These are phyloP conservation scores for Caenorhabditis wallacei DNA, from an alignment of 2,888 invertebrate species.

Conservation along the genomic window DNA sequence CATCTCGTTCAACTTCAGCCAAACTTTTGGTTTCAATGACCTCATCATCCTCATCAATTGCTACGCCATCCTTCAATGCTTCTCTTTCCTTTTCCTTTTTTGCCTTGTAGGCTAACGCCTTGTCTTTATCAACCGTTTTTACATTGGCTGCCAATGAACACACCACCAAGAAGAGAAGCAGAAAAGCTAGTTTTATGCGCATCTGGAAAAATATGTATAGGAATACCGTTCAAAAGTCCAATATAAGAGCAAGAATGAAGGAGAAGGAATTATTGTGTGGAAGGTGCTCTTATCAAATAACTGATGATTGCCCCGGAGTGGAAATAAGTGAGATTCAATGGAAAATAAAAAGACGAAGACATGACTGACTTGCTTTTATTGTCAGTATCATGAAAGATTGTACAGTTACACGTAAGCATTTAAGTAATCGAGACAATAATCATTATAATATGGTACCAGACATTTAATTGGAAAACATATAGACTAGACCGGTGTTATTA, in stretches of 20 bases:
- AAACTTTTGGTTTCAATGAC: neutral
- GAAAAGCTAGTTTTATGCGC: constrained; percentile 28
- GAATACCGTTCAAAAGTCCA: neutral
- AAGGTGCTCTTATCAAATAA: constrained; percentile 16
- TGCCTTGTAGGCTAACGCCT: neutral
- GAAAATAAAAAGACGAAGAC: neutral
- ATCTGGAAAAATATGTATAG: constrained; percentile 41
- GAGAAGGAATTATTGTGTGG: constrained; percentile 7
- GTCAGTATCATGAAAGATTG: constrained; percentile 15
- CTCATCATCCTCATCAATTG: constrained; percentile 4
- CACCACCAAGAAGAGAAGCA: constrained; percentile 33
- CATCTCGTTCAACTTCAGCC: neutral
- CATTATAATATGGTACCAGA: too few relatives aligned
- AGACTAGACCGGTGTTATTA: too few relatives aligned
- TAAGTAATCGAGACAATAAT: neutral
- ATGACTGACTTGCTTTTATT: constrained; percentile 28
- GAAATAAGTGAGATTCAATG: neutral
- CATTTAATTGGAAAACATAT: too few relatives aligned
- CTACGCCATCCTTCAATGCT: constrained; percentile 14
- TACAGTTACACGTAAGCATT: constrained; percentile 21
- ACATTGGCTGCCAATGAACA: neutral
- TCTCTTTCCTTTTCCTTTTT: constrained; percentile 16
- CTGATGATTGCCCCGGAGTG: neutral
- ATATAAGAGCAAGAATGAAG: neutral
- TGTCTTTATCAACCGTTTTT: constrained; percentile 14